Evolutionary conservation across 2,888 invertebrate species (phyloP), one percentile per base, ranked within the genome.

Genomic region (Hydropsyche betteni): DNA sequence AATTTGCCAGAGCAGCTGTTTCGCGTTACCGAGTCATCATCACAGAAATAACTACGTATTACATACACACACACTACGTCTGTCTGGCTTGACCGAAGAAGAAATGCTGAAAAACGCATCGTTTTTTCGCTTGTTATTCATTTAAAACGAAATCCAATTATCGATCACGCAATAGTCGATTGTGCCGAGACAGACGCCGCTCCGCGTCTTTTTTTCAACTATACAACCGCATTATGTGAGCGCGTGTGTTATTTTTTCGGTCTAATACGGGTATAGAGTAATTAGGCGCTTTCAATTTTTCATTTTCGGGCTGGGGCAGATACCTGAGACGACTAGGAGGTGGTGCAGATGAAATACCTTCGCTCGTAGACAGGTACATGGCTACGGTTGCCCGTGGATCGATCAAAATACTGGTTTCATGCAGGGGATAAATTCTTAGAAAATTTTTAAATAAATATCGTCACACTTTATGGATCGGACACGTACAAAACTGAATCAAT

Each of bases 91-190:
- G 10, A 33, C 24, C 16, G 16, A 5, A 24, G 4, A 61, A 61
- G 14, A 64, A 34, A 24, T 64, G 34, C 24, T 64, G 64, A 64
- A 64, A 34, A 64, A 10, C 64, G 36, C 34, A 34, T 64, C 34
- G 64, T 64, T 64, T 64, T 33, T 64, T 34, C 44, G 72, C 72
- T 33, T 52, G 33, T 70, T 70, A 70, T 52, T 16, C 38, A 52
- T 70, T 70, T 52, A 70, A 70, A 55, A 16, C 44, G 34, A 70
- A 70, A 52, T 72, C 72, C 72, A 72, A 72, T 72, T 72, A 72
- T 72, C 72, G 72, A 72, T 72, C 72, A 72, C 72, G 72, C 72
- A 72, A 72, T 61, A n/a, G n/a, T 72, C 72, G 72, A 72, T 72
- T 72, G 72, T 70, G 16, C 50, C 34, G 44, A 44, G 50, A 24